phyloP scores from a whole-genome alignment of 2,888 invertebrate genomes.

The Melanostoma scalare region DNA sequence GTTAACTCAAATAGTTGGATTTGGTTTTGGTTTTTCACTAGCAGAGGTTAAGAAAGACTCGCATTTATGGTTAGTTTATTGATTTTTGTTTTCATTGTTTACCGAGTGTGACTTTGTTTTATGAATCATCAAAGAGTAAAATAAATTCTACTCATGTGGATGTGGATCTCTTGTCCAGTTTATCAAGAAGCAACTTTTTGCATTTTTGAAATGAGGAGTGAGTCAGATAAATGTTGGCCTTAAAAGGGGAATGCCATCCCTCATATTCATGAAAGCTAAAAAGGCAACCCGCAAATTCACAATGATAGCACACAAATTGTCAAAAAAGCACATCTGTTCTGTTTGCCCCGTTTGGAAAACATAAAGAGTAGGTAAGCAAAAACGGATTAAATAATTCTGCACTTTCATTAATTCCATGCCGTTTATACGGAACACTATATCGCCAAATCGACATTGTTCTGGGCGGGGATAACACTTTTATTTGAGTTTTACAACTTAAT shows the following conservation, averaged over 20 bases:
- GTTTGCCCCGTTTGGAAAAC: slow-evolving; percentile 8
- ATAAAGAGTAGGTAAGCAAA: slow-evolving; percentile 21
- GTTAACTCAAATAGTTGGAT: not conserved
- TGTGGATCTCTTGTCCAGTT: slow-evolving; percentile 12
- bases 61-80: slow-evolving; percentile 55
- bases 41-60: slow-evolving; percentile 1
- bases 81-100: slow-evolving; percentile 26
- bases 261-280: no score
- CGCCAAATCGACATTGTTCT: slow-evolving; percentile 8
- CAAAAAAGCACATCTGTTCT: no score
- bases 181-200: slow-evolving; percentile 8
- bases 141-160: not conserved
- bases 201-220: not conserved
- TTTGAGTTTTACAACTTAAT: slow-evolving; percentile 60
- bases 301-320: not conserved
- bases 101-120: slow-evolving; percentile 11
- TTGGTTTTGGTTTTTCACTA: slow-evolving; percentile 42
- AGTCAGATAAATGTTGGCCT: no score
- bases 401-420: slow-evolving; percentile 1
- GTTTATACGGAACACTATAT: slow-evolving; percentile 13
- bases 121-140: slow-evolving; percentile 24
- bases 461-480: slow-evolving; percentile 48
- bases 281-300: no score
- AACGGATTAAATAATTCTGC: slow-evolving; percentile 41
- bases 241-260: no score